Conservation (phyloP, 2,888 invertebrate species). For the Pachymerium ferrugineum region DNA sequence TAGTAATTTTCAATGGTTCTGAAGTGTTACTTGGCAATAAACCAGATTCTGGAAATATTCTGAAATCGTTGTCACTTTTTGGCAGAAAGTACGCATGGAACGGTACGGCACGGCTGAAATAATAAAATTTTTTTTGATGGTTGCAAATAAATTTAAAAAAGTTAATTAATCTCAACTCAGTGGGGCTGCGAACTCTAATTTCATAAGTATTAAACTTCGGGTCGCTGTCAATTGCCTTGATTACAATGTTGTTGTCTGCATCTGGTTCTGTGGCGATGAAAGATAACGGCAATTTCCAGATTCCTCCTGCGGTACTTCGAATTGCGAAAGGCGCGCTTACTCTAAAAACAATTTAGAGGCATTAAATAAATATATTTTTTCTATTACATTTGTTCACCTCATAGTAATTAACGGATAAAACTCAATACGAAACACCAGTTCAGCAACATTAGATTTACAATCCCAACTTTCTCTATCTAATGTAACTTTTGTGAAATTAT, state of each 20-base stretch:
- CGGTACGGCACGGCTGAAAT: background rate
- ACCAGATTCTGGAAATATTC: conserved; percentile 16
- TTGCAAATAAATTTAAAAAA: no score
- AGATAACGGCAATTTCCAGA: conserved; percentile 18
- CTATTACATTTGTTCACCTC: background rate
- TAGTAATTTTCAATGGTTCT: background rate
- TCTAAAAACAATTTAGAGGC: background rate
- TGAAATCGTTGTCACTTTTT: conserved; percentile 16
- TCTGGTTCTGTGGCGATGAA: conserved; percentile 4
- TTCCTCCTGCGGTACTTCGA: conserved; percentile 26
- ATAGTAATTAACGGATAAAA: conserved; percentile 1
- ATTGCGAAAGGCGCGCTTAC: background rate
- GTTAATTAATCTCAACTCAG: background rate
- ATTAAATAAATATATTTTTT: background rate
- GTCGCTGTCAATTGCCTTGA: conserved; percentile 13
- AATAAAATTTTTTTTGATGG: no score
- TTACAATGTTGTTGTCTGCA: background rate
- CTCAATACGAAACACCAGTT: background rate
- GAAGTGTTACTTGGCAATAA: background rate
- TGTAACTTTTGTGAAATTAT: background rate
- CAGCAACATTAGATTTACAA: conserved; percentile 1
- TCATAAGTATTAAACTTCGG: background rate
- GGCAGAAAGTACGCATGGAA: background rate
- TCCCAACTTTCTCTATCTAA: conserved; percentile 1
- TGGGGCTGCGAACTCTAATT: background rate